Base-by-base conservation (phyloP, 2,113 vertebrate species). In the Epinephelus moara region DNA sequence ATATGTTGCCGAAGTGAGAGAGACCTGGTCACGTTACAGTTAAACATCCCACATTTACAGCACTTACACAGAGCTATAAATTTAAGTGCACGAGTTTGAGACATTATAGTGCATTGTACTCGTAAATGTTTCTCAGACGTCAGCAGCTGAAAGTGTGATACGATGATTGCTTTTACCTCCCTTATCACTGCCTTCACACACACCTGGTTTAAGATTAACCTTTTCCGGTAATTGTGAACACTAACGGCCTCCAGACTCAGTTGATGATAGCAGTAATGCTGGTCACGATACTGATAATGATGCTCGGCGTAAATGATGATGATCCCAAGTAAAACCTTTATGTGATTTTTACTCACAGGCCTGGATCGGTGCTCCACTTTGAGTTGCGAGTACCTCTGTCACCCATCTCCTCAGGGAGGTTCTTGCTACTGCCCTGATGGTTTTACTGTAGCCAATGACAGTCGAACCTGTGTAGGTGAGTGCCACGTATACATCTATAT, bases 381-480 rank as follows among this genome's bases (percentile, higher is more conserved):
- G 82, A 96, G 95, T 79, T 96, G 95, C 53, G 94, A 96, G 78
- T 95, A 69, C 78, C 76, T 66, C 33, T 95, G 95, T 85, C 95
- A 95, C 66, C 21, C 57, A 9, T 94, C 93, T 70, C 95, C 95
- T 13, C 70, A 93, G 71, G 95, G 95, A 1, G 94, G 95, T 6
- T 8, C 85, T 12, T 96, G 95, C 80, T 94, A 93, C 85, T 96
- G 95, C 50, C 95, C 95, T 0, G 93, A 95, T 78, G 94, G 94
- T 9, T 95, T 90, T 64, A 91, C 80, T 49, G 91, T 95, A 10
- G 93, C 92, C 79, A 96, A 95, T 84, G 95, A 95, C 88, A 96
- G 94, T 40, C 94, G 94, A 3, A 89, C 94, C 3, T 96, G 95
- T 83, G 89, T 86, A 2, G 95, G 95, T 95, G 78, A 91, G 93